Base-by-base conservation (phyloP, 2,113 vertebrate species). In the Raja brachyura region DNA sequence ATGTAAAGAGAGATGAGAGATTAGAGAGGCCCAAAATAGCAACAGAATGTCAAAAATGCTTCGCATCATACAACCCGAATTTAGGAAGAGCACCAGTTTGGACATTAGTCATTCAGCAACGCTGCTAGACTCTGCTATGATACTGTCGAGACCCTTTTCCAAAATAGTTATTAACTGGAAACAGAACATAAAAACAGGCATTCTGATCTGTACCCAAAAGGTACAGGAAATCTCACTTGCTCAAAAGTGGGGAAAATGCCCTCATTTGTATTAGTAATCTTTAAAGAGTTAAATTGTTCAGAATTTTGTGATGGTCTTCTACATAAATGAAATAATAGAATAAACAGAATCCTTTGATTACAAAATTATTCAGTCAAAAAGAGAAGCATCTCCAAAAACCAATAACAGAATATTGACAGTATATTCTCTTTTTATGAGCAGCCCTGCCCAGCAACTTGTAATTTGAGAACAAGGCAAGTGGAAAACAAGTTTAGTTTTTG, bases 401-500 rank as follows among this genome's bases (percentile, higher is more conserved):
- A 28, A 74, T 25, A 74, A 73, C 33, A 92, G 39, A 88, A 33
- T 7, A 63, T 63, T 86, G 83, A 86, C 22, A 56, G 56, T n/a
- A 86, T 59, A 28, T 86, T 25, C 59, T 28, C 25, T 14, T 61
- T n/a, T 63, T 31, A 28, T 61, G 13, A n/a, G 28, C 54, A 86
- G 33, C 25, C 59, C 25, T n/a, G 59, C 14, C 59, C 83, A 88
- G 6, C 59, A 63, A 63, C 59, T 63, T 88, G 59, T 31, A 88
- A 88, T 63, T 66, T 88, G 83, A 88, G 59, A 88, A 59, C 59
- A 88, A 88, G 13, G 63, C 11, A 63, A 88, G 56, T 31, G n/a
- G 59, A 88, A 88, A 88, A 31, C 59, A 63, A 88, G 83, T 63
- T 88, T 31, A 66, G 14, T 88, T 59, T 63, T 88, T 88, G 83